Conservation (phyloP, 1,140 invertebrate genomes). For the Brachionus angularis region DNA sequence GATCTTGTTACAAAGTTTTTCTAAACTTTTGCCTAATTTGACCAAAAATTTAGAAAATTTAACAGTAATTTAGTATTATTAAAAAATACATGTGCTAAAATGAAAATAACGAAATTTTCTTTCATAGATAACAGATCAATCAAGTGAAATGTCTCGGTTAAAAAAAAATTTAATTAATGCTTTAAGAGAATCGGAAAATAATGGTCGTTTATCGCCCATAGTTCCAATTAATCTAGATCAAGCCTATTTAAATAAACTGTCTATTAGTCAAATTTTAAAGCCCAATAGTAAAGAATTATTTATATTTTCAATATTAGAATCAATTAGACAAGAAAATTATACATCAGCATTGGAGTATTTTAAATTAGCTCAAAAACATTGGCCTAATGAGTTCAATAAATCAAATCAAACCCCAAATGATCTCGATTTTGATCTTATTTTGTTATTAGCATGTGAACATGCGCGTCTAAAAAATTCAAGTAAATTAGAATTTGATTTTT, state of each 20-base stretch:
- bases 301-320: neutral
- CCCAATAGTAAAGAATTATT: slow-evolving; percentile 23
- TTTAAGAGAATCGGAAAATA: neutral
- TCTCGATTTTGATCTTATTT: slow-evolving; percentile 3
- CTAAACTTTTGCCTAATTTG: slow-evolving; percentile 19
- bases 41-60: slow-evolving; percentile 12
- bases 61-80: too few species aligned
- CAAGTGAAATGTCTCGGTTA: slow-evolving; percentile 10
- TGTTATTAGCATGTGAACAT: slow-evolving; percentile 16
- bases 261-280: too few species aligned
- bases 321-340: slow-evolving; percentile 18
- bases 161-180: neutral
- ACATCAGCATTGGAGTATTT: slow-evolving; percentile 8
- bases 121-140: slow-evolving; percentile 3
- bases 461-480: slow-evolving; percentile 17
- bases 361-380: slow-evolving; percentile 29
- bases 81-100: too few species aligned
- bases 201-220: slow-evolving; percentile 21
- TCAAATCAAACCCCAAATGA: neutral
- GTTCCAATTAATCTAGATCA: slow-evolving; percentile 23
- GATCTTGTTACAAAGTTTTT: slow-evolving; percentile 36
- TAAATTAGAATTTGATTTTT: neutral
- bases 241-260: neutral
- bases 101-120: too few species aligned
- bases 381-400: slow-evolving; percentile 25